A percentile compares a stretch with the other conserved stretches of the same genome.
phyloP scores from a whole-genome alignment of 92 coral and sea anemone species.

The Galaxea fascicularis region DNA sequence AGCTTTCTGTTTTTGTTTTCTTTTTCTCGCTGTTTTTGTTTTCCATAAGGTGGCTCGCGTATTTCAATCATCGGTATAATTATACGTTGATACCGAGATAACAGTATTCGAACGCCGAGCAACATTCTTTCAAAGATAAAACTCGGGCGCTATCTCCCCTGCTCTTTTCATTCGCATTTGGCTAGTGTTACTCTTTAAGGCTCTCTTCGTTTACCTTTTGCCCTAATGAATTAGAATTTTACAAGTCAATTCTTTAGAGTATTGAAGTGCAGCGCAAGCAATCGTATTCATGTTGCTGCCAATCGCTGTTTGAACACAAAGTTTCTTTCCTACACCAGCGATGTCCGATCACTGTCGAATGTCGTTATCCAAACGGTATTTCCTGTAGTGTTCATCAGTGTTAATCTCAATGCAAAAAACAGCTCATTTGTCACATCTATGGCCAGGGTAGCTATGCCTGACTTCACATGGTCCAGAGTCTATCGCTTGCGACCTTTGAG shows the following conservation, averaged over 20 bases:
- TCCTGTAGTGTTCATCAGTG: neutral
- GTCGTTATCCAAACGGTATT: neutral
- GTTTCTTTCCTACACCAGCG: neutral
- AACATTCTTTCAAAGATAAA: neutral
- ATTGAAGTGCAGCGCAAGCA: neutral
- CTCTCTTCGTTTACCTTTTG: neutral
- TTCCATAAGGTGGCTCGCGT: constrained; percentile 22
- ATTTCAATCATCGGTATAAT: constrained; percentile 34
- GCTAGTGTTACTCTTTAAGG: too few species aligned
- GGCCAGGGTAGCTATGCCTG: neutral
- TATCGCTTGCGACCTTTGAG: neutral
- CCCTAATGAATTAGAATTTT: neutral
- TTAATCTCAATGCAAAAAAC: neutral
- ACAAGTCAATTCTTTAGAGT: neutral
- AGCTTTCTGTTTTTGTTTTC: constrained; percentile 58
- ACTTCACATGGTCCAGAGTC: neutral
- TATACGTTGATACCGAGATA: constrained; percentile 26
- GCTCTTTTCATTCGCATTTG: neutral
- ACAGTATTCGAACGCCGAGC: neutral
- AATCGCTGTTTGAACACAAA: neutral
- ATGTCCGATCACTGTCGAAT: neutral
- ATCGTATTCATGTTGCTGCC: neutral
- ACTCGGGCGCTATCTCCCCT: neutral
- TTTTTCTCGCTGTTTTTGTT: constrained; percentile 44
- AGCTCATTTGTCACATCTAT: neutral